phyloP scores from a whole-genome alignment of 2,113 vertebrate species.

The Mustela lutreola region DNA sequence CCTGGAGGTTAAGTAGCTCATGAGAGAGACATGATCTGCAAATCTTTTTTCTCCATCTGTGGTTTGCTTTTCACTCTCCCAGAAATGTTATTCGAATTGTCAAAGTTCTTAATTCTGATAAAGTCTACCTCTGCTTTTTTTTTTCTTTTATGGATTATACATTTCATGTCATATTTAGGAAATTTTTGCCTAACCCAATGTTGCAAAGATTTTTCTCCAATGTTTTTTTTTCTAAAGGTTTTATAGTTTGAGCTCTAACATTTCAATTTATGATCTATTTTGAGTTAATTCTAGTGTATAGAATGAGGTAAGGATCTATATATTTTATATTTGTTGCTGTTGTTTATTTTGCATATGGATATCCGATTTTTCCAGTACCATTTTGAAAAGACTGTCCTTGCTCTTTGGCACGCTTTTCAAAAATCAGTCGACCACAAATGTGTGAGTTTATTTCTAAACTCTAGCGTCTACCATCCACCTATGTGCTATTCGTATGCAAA shows the following conservation, averaged over 20 bases:
- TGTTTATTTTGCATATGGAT: background rate
- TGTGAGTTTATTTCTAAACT: background rate
- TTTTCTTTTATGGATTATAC: background rate
- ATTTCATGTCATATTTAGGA: background rate
- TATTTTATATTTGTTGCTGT: background rate
- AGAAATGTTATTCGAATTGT: background rate
- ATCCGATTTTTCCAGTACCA: background rate
- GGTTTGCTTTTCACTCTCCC: background rate
- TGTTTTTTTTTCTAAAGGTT: background rate
- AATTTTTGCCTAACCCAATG: background rate
- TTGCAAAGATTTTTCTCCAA: background rate
- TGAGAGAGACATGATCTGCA: background rate
- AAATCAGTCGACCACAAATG: background rate
- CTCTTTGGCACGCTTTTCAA: background rate
- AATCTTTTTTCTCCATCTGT: background rate
- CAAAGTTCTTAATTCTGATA: background rate
- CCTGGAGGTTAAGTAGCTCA: background rate
- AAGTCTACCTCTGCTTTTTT: background rate
- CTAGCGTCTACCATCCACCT: background rate
- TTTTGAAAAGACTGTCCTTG: background rate
- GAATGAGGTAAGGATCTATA: background rate
- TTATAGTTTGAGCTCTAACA: background rate
- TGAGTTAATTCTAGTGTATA: background rate
- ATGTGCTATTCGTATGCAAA: background rate
- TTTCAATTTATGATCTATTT: background rate